phyloP scores from a whole-genome alignment of 2,797 vertebrate genomes.

The Melanotaenia pygmaea region DNA sequence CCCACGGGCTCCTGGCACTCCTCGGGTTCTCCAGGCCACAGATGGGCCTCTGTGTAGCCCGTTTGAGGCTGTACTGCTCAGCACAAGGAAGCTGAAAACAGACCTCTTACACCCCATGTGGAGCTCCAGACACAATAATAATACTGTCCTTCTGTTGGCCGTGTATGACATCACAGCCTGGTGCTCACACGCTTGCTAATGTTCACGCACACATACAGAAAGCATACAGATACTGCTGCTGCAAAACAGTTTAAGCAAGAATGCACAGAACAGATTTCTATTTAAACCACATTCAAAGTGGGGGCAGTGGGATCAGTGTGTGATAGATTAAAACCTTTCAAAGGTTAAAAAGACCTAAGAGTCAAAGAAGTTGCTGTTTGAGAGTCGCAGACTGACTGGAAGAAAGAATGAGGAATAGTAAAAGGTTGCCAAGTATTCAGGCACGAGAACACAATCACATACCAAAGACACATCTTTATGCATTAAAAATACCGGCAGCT shows the following conservation, averaged over 20 bases:
- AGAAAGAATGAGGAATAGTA: conserved; percentile 37
- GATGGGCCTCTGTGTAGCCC: conserved; percentile 74
- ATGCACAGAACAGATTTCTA: conserved; percentile 46
- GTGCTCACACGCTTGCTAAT: conserved; percentile 35
- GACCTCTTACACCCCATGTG: conserved; percentile 44
- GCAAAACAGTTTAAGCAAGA: conserved; percentile 15
- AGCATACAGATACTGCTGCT: conserved; percentile 31
- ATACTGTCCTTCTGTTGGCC: conserved; percentile 71
- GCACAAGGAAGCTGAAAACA: conserved; percentile 58
- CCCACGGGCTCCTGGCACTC: conserved; percentile 68
- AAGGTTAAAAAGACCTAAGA: conserved; percentile 47
- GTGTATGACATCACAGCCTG: conserved; percentile 65
- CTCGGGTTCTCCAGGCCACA: conserved; percentile 72
- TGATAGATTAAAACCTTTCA: conserved; percentile 45
- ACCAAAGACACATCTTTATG: conserved; percentile 33
- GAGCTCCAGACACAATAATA: conserved; percentile 71
- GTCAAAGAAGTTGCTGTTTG: conserved; percentile 71
- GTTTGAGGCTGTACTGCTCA: conserved; percentile 28
- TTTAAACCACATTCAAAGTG: conserved; percentile 19
- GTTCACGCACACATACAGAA: conserved; percentile 11
- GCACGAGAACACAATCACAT: conserved; percentile 45
- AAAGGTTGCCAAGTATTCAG: conserved; percentile 53
- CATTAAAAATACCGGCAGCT: conserved; percentile 21
- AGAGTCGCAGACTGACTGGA: conserved; percentile 42
- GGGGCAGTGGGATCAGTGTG: conserved; percentile 59